Percentiles rank a stretch among this genome's conserved stretches.
Conservation (phyloP, 2,888 invertebrate species). For the Folsomia manolachei region DNA sequence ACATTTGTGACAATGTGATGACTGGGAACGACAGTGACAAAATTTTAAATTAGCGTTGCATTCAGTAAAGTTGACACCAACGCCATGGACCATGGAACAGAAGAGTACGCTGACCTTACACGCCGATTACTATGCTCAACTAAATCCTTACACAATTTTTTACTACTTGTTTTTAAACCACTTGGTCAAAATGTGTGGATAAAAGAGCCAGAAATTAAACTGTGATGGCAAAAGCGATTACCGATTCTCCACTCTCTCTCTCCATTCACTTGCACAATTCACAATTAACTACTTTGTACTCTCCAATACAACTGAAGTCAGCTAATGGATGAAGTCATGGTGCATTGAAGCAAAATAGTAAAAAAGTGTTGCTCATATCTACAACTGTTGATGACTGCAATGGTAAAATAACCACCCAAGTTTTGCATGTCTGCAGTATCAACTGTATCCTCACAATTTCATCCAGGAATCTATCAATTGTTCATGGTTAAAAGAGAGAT, state of each 20-base stretch:
- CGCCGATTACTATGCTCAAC: no score
- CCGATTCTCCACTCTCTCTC: neutral
- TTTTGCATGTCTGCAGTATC: no score
- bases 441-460: no score
- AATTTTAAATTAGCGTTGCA: neutral
- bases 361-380: no score
- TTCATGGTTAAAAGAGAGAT: no score
- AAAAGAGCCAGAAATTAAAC: neutral
- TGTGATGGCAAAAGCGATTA: constrained; percentile 3
- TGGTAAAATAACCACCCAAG: no score
- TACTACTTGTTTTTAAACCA: neutral
- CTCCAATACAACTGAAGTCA: no score
- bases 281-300: neutral
- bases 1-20: neutral
- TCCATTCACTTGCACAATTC: neutral
- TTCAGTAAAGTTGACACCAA: neutral
- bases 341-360: no score
- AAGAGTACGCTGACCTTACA: neutral
- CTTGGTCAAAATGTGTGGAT: neutral
- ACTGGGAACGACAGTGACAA: neutral
- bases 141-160: no score
- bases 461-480: no score
- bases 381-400: no score
- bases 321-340: no score
- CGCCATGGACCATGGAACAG: neutral